These are phyloP conservation scores for Aleiodes testaceus DNA, from an alignment of 2,888 invertebrate genomes.

Conservation along the genomic window DNA sequence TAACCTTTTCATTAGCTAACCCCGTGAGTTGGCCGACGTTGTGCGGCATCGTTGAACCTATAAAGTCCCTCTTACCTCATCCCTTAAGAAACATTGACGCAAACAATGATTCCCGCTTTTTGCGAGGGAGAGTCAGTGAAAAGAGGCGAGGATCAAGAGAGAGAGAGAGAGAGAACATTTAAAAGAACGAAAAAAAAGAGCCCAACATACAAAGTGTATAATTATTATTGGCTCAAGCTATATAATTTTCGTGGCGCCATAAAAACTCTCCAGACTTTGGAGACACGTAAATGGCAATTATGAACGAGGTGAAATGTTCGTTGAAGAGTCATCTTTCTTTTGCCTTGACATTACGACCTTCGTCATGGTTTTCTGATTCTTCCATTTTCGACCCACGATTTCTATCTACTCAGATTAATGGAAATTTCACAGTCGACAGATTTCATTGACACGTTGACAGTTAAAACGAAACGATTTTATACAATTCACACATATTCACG, in stretches of 20 bases:
- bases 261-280: constrained; percentile 64
- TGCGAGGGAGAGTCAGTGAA: constrained; percentile 40
- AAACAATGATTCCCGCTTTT: constrained; percentile 57
- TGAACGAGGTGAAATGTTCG: constrained; percentile 51
- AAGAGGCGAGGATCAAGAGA: constrained; percentile 32
- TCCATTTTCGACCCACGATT: constrained; percentile 45
- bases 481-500: constrained; percentile 1
- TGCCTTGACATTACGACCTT: constrained; percentile 48
- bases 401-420: too few species aligned
- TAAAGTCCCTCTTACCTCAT: constrained; percentile 52
- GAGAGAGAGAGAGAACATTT: constrained; percentile 10
- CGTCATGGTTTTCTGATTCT: constrained; percentile 51
- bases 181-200: constrained; percentile 18
- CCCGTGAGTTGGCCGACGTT: constrained; percentile 61
- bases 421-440: too few species aligned
- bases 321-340: constrained; percentile 22
- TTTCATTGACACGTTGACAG: too few species aligned
- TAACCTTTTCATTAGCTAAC: constrained; percentile 73
- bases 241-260: constrained; percentile 72
- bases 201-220: constrained; percentile 65
- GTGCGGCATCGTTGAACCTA: constrained; percentile 57
- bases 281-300: constrained; percentile 71
- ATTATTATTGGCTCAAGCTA: constrained; percentile 65
- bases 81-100: constrained; percentile 67
- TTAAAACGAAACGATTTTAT: constrained; percentile 5